Evolutionary conservation across 2,113 vertebrate genomes (phyloP).

Genomic region (Pterophyllum scalare): DNA sequence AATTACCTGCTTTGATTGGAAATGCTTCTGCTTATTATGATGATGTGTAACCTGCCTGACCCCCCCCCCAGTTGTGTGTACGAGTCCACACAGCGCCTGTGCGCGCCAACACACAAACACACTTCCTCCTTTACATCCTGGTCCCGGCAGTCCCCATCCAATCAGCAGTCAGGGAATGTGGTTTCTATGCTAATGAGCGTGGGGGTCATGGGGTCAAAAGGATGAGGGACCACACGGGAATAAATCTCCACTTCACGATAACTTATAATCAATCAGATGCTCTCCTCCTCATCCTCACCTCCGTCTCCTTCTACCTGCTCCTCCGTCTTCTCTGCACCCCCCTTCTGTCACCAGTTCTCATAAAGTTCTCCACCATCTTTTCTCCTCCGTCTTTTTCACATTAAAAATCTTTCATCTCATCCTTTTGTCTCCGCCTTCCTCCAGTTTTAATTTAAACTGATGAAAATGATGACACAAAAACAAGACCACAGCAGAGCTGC

Average conservation of each 20-base stretch:
- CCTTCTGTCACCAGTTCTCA: neutral
- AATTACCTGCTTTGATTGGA: constrained; percentile 58
- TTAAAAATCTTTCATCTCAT: neutral
- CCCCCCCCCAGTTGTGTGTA: neutral
- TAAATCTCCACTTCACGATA: constrained; percentile 65
- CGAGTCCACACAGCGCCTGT: accelerated
- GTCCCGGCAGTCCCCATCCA: constrained; percentile 30
- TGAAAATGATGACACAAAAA: neutral
- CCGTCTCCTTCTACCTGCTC: neutral
- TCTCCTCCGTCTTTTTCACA: neutral
- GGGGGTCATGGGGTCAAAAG: constrained; percentile 45
- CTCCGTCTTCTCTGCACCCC: neutral
- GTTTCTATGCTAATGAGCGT: constrained; percentile 67
- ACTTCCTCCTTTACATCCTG: constrained; percentile 46
- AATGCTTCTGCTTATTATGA: constrained; percentile 60
- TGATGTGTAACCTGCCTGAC: constrained; percentile 37
- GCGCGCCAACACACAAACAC: constrained; percentile 14
- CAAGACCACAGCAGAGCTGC: neutral
- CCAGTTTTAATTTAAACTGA: neutral
- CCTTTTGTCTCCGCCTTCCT: neutral
- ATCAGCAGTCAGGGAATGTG: constrained; percentile 60
- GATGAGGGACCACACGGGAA: constrained; percentile 47
- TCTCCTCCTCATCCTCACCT: neutral
- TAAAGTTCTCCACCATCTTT: neutral
- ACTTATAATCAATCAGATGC: constrained; percentile 39